A percentile compares a stretch with the other conserved stretches of the same genome.
Conservation (phyloP, 2,113 vertebrate genomes). For the Nibea albiflora region DNA sequence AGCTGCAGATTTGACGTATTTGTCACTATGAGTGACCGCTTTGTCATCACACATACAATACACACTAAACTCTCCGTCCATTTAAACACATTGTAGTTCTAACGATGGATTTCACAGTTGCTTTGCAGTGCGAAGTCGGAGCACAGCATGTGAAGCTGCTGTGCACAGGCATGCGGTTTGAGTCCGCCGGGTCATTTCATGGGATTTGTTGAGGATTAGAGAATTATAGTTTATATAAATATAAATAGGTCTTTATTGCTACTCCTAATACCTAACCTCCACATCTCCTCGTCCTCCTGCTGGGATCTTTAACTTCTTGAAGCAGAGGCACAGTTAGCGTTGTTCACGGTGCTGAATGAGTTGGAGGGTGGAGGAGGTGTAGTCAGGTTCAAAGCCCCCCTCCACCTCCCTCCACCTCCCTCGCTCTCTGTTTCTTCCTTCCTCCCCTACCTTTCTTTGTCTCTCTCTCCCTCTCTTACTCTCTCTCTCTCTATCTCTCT, state of each 20-base stretch:
- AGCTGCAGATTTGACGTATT: too few relatives aligned
- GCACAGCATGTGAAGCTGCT: too few relatives aligned
- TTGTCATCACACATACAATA: background rate
- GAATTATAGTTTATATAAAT: background rate
- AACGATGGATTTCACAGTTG: too few relatives aligned
- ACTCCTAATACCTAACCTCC: background rate
- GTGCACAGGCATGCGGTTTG: background rate
- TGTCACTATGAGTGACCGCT: background rate
- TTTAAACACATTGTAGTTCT: background rate
- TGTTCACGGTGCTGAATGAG: slow-evolving; percentile 23
- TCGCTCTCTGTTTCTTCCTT: slow-evolving; percentile 7
- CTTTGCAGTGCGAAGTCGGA: too few relatives aligned
- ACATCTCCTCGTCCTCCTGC: slow-evolving; percentile 19
- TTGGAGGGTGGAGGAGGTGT: background rate
- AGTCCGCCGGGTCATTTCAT: background rate
- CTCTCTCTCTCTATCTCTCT: slow-evolving; percentile 68
- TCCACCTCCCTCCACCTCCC: too few relatives aligned
- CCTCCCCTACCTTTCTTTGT: slow-evolving; percentile 31
- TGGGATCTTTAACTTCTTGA: slow-evolving; percentile 35
- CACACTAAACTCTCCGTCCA: background rate
- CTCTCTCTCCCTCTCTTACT: slow-evolving; percentile 25
- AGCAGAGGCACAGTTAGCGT: slow-evolving; percentile 23
- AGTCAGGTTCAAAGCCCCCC: slow-evolving; percentile 24
- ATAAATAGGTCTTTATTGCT: background rate
- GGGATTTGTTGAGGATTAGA: background rate